Conservation (phyloP, 2,113 vertebrate genomes). For the Carollia perspicillata region DNA sequence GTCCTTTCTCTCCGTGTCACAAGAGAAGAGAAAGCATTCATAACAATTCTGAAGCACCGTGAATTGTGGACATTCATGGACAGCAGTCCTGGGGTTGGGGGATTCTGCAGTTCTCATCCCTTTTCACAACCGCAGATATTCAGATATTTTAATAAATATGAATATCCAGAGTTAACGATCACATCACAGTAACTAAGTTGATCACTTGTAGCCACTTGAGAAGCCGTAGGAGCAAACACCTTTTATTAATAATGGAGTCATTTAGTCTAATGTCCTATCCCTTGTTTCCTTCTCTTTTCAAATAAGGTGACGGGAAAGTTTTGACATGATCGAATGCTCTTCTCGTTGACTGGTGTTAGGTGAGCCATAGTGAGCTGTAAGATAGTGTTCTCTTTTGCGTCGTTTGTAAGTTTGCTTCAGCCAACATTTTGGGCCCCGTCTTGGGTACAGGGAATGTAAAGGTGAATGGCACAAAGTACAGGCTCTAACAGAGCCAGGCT, state of each 20-base stretch:
- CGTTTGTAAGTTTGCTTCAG: not conserved
- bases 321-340: not conserved
- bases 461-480: not conserved
- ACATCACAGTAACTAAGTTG: not conserved
- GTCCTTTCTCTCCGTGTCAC: not conserved
- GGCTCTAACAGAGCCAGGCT: not conserved
- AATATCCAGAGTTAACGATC: not conserved
- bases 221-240: not conserved
- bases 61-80: not conserved
- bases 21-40: not conserved
- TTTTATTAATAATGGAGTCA: not conserved
- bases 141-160: not conserved
- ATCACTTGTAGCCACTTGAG: not conserved
- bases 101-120: not conserved
- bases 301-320: not conserved
- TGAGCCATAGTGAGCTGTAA: not conserved
- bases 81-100: not conserved
- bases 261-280: not conserved
- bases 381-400: not conserved
- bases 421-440: not conserved
- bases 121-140: not conserved
- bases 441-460: not conserved
- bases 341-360: fast-evolving
- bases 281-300: not conserved
- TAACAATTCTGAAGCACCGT: not conserved